Percentiles rank a stretch among this genome's conserved stretches.
These are phyloP conservation scores for Caenorhabditis sp. DNA, from an alignment of 2,888 invertebrate genomes.

Conservation along the genomic window DNA sequence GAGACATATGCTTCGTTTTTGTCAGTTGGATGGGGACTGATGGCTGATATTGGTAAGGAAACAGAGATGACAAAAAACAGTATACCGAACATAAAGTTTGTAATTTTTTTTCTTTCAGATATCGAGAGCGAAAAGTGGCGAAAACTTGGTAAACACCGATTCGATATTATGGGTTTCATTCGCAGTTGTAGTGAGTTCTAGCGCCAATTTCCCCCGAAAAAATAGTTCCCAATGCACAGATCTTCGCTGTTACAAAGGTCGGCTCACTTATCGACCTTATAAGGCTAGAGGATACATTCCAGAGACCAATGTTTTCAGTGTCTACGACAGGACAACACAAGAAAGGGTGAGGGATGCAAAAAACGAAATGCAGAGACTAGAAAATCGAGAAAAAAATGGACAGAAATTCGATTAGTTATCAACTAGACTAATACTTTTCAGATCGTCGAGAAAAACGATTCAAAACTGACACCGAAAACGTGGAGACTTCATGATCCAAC, in stretches of 20 bases:
- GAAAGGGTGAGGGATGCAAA: slow-evolving; percentile 45
- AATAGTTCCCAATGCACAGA: slow-evolving; percentile 83
- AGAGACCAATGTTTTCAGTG: slow-evolving; percentile 46
- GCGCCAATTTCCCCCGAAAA: not conserved
- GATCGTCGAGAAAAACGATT: slow-evolving; percentile 24
- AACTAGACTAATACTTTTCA: too few relatives aligned
- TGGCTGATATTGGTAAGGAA: slow-evolving; percentile 90
- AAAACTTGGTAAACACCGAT: slow-evolving; percentile 92
- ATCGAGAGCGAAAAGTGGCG: slow-evolving; percentile 97
- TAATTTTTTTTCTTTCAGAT: slow-evolving; percentile 84
- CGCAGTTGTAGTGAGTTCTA: slow-evolving; percentile 87
- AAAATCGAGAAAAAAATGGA: too few relatives aligned
- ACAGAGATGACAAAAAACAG: too few relatives aligned
- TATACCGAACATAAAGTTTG: too few relatives aligned
- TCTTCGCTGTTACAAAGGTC: slow-evolving; percentile 91
- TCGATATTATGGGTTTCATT: slow-evolving; percentile 93
- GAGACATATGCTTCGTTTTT: slow-evolving; percentile 90
- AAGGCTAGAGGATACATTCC: slow-evolving; percentile 57
- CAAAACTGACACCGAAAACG: not conserved
- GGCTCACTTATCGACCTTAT: slow-evolving; percentile 90
- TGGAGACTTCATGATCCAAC: slow-evolving; percentile 50
- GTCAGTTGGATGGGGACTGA: slow-evolving; percentile 95
- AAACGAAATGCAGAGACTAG: not conserved
- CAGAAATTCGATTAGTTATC: too few relatives aligned
- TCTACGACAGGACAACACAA: slow-evolving; percentile 66